A percentile compares a stretch with the other conserved stretches of the same genome.
phyloP scores from a whole-genome alignment of 2,113 vertebrate species.

The Cryptotis parvus region DNA sequence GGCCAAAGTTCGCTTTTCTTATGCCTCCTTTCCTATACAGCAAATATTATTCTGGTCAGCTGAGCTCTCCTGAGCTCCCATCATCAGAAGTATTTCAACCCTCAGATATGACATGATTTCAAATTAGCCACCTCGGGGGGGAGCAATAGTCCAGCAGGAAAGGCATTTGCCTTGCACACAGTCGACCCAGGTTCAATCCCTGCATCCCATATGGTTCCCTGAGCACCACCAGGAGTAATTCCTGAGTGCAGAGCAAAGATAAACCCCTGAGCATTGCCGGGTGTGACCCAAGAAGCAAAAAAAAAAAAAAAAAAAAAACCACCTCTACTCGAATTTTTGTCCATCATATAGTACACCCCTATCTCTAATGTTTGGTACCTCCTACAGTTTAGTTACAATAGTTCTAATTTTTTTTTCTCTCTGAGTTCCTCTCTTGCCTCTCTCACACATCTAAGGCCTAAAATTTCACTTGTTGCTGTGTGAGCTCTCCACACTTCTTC shows the following conservation, averaged over 20 bases:
- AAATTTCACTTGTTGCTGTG: neutral
- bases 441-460: neutral
- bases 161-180: too few relatives aligned
- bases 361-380: neutral
- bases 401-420: neutral
- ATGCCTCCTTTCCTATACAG: neutral
- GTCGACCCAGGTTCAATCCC: too few relatives aligned
- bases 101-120: slow-evolving; percentile 11
- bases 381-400: too few relatives aligned
- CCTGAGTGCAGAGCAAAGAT: too few relatives aligned
- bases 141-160: too few relatives aligned
- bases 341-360: too few relatives aligned
- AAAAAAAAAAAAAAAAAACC: too few relatives aligned
- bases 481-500: slow-evolving; percentile 5
- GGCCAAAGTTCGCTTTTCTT: slow-evolving; percentile 3
- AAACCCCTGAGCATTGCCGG: too few relatives aligned
- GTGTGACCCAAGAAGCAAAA: too few relatives aligned
- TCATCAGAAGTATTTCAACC: neutral
- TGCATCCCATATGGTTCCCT: too few relatives aligned
- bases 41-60: neutral
- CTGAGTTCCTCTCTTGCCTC: slow-evolving; percentile 21
- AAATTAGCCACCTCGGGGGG: neutral
- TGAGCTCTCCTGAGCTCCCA: neutral
- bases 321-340: too few relatives aligned
- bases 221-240: too few relatives aligned